Conservation (phyloP, 2,113 vertebrate species). For the Cyphomyrus plagiostoma region DNA sequence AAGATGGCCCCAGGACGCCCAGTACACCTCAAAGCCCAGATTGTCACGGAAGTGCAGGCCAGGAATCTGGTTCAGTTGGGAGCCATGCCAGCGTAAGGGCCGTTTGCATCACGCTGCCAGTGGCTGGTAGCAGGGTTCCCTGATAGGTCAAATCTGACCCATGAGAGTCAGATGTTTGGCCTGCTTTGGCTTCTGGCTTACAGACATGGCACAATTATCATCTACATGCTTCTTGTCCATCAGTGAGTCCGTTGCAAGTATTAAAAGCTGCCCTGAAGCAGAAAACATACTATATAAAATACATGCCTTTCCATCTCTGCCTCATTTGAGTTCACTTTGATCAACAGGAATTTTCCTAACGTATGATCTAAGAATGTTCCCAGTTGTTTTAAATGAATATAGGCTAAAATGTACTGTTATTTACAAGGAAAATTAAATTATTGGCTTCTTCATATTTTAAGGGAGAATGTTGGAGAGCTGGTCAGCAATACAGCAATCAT, state of each 20-base stretch:
- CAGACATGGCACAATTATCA: neutral
- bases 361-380: neutral
- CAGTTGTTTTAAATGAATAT: neutral
- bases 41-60: slow-evolving; percentile 87
- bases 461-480: slow-evolving; percentile 86
- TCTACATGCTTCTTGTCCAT: neutral
- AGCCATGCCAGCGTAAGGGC: slow-evolving; percentile 46
- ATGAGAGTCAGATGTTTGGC: neutral
- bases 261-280: neutral
- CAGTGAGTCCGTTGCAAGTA: neutral
- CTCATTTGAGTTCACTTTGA: neutral
- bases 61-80: slow-evolving; percentile 54
- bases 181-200: neutral
- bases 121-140: neutral
- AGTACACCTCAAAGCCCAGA: slow-evolving; percentile 73
- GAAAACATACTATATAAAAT: neutral
- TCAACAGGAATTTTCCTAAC: neutral
- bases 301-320: neutral
- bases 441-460: slow-evolving; percentile 40
- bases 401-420: neutral
- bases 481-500: slow-evolving; percentile 79
- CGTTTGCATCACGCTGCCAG: neutral
- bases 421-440: neutral
- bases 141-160: neutral
- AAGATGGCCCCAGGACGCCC: slow-evolving; percentile 69